Conservation (phyloP, 30 jellyfish, hydroid and myxozoan genomes). For the Cassiopea andromeda region DNA sequence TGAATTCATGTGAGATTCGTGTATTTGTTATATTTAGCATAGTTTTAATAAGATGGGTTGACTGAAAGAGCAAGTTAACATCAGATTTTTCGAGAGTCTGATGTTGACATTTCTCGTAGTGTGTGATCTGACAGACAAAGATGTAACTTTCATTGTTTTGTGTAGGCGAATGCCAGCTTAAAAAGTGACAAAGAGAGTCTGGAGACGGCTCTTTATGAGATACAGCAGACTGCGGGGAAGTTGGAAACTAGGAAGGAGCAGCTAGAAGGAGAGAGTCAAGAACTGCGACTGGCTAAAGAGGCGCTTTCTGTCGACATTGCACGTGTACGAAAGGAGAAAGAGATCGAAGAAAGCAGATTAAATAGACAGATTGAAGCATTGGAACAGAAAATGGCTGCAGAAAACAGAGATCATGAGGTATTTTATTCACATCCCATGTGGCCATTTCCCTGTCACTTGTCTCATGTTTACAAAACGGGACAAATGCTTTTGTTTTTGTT, state of each 20-base stretch:
- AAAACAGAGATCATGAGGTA: slow-evolving; percentile 89
- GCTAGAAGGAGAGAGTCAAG: slow-evolving; percentile 93
- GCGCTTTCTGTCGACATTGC: slow-evolving; percentile 91
- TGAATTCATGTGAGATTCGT: too few species aligned
- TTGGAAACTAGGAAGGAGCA: slow-evolving; percentile 95
- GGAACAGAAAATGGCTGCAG: slow-evolving; percentile 74
- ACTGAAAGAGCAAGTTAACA: too few species aligned
- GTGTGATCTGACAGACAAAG: too few species aligned
- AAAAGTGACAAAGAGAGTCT: slow-evolving; percentile 97
- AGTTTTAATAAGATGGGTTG: too few species aligned
- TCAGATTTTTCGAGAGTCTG: too few species aligned
- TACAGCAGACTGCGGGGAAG: slow-evolving; percentile 95
- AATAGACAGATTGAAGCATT: slow-evolving; percentile 82
- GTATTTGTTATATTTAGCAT: too few species aligned
- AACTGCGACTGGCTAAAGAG: slow-evolving; percentile 83
- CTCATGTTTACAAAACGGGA: too few species aligned
- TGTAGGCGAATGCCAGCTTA: slow-evolving; percentile 85
- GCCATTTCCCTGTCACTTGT: too few species aligned
- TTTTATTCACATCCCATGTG: background rate
- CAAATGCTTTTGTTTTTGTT: background rate
- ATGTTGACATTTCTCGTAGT: too few species aligned
- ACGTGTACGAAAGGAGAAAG: slow-evolving; percentile 89
- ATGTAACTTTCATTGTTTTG: background rate
- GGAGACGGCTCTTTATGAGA: slow-evolving; percentile 93
- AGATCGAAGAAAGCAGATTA: slow-evolving; percentile 81